Conservation (phyloP, 2,113 vertebrate genomes). For the Corythaixoides concolor region DNA sequence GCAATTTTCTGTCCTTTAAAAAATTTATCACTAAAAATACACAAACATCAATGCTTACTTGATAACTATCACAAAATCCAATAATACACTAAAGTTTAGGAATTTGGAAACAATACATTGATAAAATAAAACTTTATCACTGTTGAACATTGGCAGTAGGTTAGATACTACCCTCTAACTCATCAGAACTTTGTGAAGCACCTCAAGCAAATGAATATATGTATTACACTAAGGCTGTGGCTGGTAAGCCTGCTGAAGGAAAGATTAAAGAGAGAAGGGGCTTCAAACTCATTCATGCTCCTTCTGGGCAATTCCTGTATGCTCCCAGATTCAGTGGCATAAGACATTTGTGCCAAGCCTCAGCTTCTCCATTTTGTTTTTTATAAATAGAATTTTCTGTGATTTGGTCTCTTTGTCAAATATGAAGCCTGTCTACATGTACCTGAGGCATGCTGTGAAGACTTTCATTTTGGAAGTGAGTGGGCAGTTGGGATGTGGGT, state of each 20-base stretch:
- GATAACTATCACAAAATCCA: neutral
- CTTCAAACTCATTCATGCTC: neutral
- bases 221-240: neutral
- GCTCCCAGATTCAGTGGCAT: neutral
- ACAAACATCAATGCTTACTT: neutral
- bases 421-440: neutral
- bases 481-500: neutral
- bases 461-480: neutral
- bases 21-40: neutral
- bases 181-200: neutral
- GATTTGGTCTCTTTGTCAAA: neutral
- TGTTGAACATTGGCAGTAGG: neutral
- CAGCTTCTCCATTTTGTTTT: neutral
- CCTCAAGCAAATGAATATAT: neutral
- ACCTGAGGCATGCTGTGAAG: neutral
- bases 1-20: neutral
- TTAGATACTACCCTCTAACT: neutral
- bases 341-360: neutral
- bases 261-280: neutral
- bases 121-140: neutral
- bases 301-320: neutral
- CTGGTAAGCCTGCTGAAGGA: neutral
- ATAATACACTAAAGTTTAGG: neutral
- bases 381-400: neutral
- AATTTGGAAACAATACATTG: neutral